Evolutionary conservation across 2,113 vertebrate genomes (phyloP).

Genomic region (Callaeas wilsoni): DNA sequence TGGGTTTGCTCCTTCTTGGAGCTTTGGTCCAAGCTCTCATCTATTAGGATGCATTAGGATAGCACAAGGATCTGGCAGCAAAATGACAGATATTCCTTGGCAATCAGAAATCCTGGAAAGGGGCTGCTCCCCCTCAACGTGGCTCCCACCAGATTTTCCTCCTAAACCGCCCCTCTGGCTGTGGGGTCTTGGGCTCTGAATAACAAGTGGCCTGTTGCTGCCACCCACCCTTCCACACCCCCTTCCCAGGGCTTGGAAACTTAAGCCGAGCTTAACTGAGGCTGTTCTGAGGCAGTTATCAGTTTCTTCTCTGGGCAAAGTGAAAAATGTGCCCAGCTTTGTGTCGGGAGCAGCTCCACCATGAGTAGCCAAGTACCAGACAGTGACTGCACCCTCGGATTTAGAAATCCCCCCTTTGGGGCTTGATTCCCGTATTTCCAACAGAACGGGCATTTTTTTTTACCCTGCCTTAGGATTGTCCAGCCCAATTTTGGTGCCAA

Average conservation of each 20-base stretch:
- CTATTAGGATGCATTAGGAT: fast-evolving
- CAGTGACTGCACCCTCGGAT: background rate
- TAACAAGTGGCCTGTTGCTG: background rate
- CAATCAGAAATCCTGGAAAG: background rate
- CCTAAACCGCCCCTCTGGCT: background rate
- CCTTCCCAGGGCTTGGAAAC: background rate
- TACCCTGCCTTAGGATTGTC: too few species aligned
- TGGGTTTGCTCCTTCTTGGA: background rate
- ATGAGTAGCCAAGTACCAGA: background rate
- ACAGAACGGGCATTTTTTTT: background rate
- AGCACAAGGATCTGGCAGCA: background rate
- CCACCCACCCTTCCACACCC: background rate
- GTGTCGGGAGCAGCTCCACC: background rate
- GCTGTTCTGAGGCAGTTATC: too few species aligned
- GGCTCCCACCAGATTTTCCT: background rate
- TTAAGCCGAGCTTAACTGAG: background rate
- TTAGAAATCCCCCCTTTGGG: fast-evolving
- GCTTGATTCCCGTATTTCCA: background rate
- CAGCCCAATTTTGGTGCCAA: background rate
- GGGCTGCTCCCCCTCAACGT: fast-evolving
- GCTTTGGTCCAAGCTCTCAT: background rate
- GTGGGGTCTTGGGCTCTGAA: background rate
- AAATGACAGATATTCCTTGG: background rate
- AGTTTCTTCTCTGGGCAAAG: background rate
- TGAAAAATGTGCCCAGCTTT: background rate